Percentiles rank a stretch among this genome's conserved stretches.
These are phyloP conservation scores for Hippopotamus amphibius DNA, from an alignment of 2,113 vertebrate species.

Conservation along the genomic window DNA sequence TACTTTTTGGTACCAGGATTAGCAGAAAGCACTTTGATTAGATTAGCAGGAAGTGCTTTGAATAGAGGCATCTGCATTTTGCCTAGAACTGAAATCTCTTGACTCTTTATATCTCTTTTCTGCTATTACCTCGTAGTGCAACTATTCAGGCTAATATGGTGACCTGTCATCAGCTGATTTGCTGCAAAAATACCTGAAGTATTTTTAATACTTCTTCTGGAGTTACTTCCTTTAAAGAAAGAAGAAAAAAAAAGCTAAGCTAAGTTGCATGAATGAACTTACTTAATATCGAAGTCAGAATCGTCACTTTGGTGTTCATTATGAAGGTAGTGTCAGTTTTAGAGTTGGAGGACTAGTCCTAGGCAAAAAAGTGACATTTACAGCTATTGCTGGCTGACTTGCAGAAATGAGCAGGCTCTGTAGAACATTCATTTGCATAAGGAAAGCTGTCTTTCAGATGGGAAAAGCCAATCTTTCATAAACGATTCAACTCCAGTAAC, in stretches of 20 bases:
- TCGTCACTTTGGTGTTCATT: background rate
- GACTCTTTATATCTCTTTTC: background rate
- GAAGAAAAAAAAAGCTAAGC: background rate
- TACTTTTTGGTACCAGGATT: background rate
- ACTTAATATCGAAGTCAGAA: slow-evolving; percentile 16
- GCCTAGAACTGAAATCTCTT: background rate
- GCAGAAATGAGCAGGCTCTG: slow-evolving; percentile 52
- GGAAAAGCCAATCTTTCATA: slow-evolving; percentile 51
- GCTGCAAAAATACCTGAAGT: slow-evolving; percentile 12
- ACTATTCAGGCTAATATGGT: background rate
- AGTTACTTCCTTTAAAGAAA: background rate
- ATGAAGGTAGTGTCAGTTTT: background rate
- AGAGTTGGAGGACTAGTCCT: background rate
- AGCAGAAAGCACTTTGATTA: background rate
- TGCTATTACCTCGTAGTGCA: background rate
- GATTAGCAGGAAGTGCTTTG: background rate
- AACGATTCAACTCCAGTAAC: slow-evolving; percentile 33
- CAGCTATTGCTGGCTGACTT: background rate
- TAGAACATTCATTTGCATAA: slow-evolving; percentile 70
- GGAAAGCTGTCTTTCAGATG: background rate
- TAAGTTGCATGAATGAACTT: background rate
- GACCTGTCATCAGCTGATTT: slow-evolving; percentile 42
- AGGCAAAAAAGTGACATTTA: background rate
- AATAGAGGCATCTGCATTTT: background rate
- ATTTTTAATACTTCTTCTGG: slow-evolving; percentile 10